Evolutionary conservation across 2,888 invertebrate genomes (phyloP), one percentile per base, ranked within the genome.

Genomic region (Rhingia rostrata): DNA sequence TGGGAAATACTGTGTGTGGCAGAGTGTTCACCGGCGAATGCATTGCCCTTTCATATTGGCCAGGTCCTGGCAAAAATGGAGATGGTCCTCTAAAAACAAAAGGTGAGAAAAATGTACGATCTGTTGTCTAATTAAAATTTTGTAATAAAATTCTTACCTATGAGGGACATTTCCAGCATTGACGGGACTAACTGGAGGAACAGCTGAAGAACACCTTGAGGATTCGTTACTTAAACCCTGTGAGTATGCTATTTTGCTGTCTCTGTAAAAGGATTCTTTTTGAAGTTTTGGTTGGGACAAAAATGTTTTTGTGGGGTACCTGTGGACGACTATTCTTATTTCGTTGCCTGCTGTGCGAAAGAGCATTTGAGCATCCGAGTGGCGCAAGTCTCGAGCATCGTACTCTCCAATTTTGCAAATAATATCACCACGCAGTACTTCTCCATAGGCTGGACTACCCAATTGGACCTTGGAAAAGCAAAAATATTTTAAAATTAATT

Each of bases 351-450:
- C 95, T 90, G 95, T 96, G 91, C 94, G 95, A 91, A 97, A 97
- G 86, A 97, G 93, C 90, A 95, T 96, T 92, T 97, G 97, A 70
- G 98, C 98, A 92, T 97, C 97, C 90, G 97, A 96, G 90, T 98
- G 98, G 88, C 97, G 94, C 89, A 98, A 93, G 90, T 96, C 96
- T 82, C 96, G 93, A 56, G 96, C 95, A 92, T 98, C 97, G 92
- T 96, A 96, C 90, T 96, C 97, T 90, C 96, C 96, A 88, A 98
- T 95, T 92, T 97, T 96, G 87, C 96, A 94, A 89, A 98, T 96
- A 89, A 98, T 94, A 92, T 98, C 98, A 87, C 98, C 98, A 87
- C 97, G 94, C 87, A 96, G 94, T 87, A 98, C 94, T 88, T 95
- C 95, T 66, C 95, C 95, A 88, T 96, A 95, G n/a, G 96, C 95